phyloP scores from a whole-genome alignment of 2,797 vertebrate genomes.

The Carcharodon carcharias region DNA sequence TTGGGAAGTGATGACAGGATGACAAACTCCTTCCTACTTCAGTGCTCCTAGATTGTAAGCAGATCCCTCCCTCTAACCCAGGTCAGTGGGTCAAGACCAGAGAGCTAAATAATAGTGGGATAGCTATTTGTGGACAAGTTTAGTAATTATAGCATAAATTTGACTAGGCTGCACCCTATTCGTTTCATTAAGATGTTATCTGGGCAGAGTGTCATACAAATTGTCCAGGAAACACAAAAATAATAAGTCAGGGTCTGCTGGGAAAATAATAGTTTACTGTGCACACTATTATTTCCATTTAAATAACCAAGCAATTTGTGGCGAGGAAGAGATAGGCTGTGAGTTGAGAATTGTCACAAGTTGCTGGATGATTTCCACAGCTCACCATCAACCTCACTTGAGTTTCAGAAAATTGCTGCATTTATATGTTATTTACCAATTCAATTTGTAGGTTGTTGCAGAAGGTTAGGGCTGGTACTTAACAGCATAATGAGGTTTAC shows the following conservation, averaged over 20 bases:
- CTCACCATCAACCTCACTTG: neutral
- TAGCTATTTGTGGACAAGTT: neutral
- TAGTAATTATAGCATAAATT: neutral
- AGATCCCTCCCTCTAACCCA: neutral
- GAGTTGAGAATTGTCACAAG: neutral
- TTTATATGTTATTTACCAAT: neutral
- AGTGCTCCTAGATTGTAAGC: neutral
- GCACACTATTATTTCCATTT: neutral
- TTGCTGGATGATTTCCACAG: neutral
- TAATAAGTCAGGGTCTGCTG: neutral
- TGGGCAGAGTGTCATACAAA: no score
- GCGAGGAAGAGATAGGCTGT: neutral
- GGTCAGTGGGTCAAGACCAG: neutral
- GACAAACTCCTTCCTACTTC: neutral
- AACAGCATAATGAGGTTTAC: neutral
- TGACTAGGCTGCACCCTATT: neutral
- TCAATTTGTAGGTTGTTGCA: neutral
- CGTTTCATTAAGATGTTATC: neutral
- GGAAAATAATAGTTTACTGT: neutral
- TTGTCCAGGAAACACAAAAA: neutral
- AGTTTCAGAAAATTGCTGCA: neutral
- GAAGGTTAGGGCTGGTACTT: neutral
- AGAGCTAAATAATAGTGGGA: neutral
- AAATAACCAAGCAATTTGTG: neutral
- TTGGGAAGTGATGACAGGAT: constrained; percentile 19